phyloP scores from a whole-genome alignment of 2,888 invertebrate genomes.

The Chironomus riparius region DNA sequence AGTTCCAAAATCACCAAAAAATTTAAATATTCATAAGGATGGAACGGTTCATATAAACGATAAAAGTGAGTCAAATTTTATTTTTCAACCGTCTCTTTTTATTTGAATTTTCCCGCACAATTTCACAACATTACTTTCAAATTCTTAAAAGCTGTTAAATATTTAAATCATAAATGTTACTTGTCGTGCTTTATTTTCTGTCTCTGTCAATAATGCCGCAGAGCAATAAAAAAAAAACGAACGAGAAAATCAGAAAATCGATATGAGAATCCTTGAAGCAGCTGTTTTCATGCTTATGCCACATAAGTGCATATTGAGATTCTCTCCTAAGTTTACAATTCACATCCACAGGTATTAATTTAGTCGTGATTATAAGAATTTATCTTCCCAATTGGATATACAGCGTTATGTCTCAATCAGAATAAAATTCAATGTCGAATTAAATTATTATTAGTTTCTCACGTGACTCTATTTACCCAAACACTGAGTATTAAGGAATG shows the following conservation, averaged over 20 bases:
- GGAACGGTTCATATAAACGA: conserved; percentile 56
- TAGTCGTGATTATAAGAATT: too few relatives aligned
- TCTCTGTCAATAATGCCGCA: not conserved
- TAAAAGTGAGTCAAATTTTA: conserved; percentile 30
- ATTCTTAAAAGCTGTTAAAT: too few relatives aligned
- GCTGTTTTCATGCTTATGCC: not conserved
- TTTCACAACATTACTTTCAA: not conserved
- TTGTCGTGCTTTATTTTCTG: too few relatives aligned
- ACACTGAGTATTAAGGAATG: too few relatives aligned
- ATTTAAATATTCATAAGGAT: conserved; percentile 70
- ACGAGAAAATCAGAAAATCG: not conserved
- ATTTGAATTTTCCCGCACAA: not conserved
- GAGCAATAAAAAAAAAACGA: not conserved
- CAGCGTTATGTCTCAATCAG: too few relatives aligned
- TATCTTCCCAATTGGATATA: too few relatives aligned
- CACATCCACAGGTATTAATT: too few relatives aligned
- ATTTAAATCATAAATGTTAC: too few relatives aligned
- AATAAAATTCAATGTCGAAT: too few relatives aligned
- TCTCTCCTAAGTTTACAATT: too few relatives aligned
- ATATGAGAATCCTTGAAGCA: not conserved
- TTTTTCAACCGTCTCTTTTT: too few relatives aligned
- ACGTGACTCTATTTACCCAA: not conserved
- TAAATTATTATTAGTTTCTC: not conserved
- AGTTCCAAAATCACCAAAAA: conserved; percentile 43
- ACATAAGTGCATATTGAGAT: not conserved